These are phyloP conservation scores for Melanerpes aurifrons DNA, from an alignment of 2,113 vertebrate genomes.

Conservation along the genomic window DNA sequence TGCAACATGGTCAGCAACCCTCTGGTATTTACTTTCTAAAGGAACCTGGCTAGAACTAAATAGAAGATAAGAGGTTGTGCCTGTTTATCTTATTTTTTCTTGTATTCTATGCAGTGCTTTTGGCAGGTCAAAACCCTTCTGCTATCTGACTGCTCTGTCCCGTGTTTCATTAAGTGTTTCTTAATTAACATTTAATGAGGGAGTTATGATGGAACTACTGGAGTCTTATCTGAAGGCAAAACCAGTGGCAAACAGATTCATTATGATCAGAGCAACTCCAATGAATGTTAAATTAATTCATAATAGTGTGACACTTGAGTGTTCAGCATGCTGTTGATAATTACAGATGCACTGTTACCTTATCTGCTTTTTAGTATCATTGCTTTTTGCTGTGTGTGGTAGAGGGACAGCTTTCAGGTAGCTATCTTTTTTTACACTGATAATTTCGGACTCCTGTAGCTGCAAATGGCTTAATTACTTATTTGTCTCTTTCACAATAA, in stretches of 20 bases:
- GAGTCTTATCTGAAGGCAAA: slow-evolving; percentile 47
- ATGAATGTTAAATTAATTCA: slow-evolving; percentile 62
- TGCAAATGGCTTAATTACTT: slow-evolving; percentile 56
- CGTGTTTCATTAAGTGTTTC: not conserved
- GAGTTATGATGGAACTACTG: slow-evolving; percentile 11
- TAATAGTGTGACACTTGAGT: slow-evolving; percentile 46
- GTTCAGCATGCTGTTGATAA: slow-evolving; percentile 43
- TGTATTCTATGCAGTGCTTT: not conserved
- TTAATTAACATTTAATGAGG: slow-evolving; percentile 55
- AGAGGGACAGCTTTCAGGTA: not conserved
- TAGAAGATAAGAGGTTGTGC: not conserved
- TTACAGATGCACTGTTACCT: slow-evolving; percentile 13
- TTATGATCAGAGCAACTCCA: slow-evolving; percentile 44
- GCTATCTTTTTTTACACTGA: not conserved
- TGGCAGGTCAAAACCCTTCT: not conserved
- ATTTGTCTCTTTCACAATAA: slow-evolving; percentile 41
- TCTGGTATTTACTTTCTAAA: not conserved
- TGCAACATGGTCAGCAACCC: not conserved
- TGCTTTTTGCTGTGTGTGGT: not conserved
- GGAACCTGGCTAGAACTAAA: not conserved
- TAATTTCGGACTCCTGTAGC: slow-evolving; percentile 9
- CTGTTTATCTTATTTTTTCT: not conserved
- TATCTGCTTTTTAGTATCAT: not conserved
- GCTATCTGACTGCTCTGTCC: not conserved
- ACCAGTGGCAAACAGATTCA: slow-evolving; percentile 25